Conservation (phyloP, 2,797 vertebrate species). For the Notamacropus eugenii region DNA sequence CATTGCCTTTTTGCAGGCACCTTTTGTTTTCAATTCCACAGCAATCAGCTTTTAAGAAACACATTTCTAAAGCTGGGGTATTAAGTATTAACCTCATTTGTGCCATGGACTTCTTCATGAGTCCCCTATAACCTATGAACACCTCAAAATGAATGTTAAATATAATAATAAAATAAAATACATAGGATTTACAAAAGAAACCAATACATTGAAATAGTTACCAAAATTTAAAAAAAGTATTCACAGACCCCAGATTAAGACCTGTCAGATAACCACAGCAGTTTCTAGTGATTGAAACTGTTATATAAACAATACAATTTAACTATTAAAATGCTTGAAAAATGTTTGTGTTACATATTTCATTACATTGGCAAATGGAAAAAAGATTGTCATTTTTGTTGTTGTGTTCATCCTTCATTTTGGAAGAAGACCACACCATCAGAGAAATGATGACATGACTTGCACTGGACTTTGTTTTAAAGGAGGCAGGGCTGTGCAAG, state of each 20-base stretch:
- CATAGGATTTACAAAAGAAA: not conserved
- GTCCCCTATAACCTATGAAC: not conserved
- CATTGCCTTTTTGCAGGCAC: not conserved
- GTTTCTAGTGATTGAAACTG: not conserved
- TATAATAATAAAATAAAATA: not conserved
- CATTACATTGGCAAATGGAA: not conserved
- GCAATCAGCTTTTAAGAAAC: not conserved
- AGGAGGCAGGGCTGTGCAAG: no score
- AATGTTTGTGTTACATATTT: not conserved
- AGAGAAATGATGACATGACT: no score
- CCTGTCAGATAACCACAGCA: not conserved
- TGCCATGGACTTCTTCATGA: not conserved
- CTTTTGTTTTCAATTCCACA: not conserved
- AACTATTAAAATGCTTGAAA: not conserved
- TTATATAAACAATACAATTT: not conserved
- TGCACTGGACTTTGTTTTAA: no score
- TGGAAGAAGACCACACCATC: no score
- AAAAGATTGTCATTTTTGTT: not conserved
- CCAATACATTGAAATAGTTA: not conserved
- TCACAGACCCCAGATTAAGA: not conserved
- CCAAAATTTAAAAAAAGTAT: not conserved
- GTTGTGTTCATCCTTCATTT: no score
- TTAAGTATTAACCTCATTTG: not conserved
- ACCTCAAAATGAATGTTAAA: not conserved
- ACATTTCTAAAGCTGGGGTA: not conserved